phyloP scores from a whole-genome alignment of 2,888 invertebrate species.

The Tiliacea citrago region DNA sequence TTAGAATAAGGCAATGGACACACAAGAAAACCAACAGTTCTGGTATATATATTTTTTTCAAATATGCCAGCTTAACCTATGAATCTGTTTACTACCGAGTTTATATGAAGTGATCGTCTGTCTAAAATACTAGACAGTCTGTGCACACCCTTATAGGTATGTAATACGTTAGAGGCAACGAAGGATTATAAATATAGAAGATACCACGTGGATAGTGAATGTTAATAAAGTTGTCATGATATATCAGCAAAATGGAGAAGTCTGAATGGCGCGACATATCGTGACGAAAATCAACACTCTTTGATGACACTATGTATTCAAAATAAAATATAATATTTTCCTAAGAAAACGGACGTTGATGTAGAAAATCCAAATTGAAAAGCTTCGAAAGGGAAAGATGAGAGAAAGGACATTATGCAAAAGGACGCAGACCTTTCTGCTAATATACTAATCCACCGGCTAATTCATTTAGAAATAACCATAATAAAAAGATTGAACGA shows the following conservation, averaged over 20 bases:
- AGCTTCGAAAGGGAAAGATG: background rate
- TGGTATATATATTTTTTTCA: background rate
- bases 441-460: background rate
- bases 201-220: background rate
- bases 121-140: background rate
- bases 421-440: background rate
- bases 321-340: background rate
- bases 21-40: constrained; percentile 1
- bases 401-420: no score
- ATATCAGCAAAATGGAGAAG: constrained; percentile 12
- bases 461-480: no score
- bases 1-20: background rate
- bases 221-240: constrained; percentile 14
- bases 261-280: background rate
- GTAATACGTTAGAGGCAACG: background rate
- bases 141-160: constrained; percentile 1
- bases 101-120: background rate
- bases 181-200: background rate
- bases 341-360: no score
- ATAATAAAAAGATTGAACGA: no score
- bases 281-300: background rate
- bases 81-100: background rate
- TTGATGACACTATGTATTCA: background rate
- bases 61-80: background rate
- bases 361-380: background rate